phyloP scores from a whole-genome alignment of 2,888 invertebrate species.

The Sepioteuthis lessoniana region DNA sequence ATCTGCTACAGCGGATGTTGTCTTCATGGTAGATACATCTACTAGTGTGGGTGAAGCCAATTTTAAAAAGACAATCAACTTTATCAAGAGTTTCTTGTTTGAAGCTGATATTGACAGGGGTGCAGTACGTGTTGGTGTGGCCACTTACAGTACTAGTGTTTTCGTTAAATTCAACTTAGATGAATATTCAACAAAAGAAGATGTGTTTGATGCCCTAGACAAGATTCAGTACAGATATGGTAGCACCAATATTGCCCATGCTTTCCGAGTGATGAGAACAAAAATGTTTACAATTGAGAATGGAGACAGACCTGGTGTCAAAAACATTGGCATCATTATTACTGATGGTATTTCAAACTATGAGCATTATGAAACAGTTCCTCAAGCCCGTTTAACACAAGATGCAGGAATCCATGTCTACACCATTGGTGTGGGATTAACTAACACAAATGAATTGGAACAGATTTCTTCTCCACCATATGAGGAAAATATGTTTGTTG shows the following conservation, averaged over 20 bases:
- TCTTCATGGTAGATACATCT: slow-evolving; percentile 50
- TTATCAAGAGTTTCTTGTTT: slow-evolving; percentile 57
- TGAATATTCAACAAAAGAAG: slow-evolving; percentile 54
- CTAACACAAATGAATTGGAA: slow-evolving; percentile 57
- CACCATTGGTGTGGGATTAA: slow-evolving; percentile 59
- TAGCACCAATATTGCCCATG: slow-evolving; percentile 66
- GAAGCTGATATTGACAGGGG: slow-evolving; percentile 56
- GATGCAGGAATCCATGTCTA: slow-evolving; percentile 57
- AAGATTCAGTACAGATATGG: slow-evolving; percentile 57
- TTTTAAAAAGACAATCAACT: slow-evolving; percentile 61
- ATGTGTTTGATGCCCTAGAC: slow-evolving; percentile 56
- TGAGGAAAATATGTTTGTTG: slow-evolving; percentile 56
- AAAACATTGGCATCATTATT: slow-evolving; percentile 63
- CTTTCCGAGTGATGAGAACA: slow-evolving; percentile 57
- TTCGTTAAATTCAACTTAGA: slow-evolving; percentile 63
- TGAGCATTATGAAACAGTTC: slow-evolving; percentile 56
- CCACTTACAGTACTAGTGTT: slow-evolving; percentile 60
- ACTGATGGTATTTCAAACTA: slow-evolving; percentile 68
- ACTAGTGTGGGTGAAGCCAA: slow-evolving; percentile 64
- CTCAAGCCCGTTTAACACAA: slow-evolving; percentile 56
- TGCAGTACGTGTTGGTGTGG: slow-evolving; percentile 58
- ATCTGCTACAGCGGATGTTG: background rate
- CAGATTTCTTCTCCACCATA: slow-evolving; percentile 58
- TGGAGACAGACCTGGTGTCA: slow-evolving; percentile 63
- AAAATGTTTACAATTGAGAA: slow-evolving; percentile 59